These are phyloP conservation scores for Cheilosia soror DNA, from an alignment of 2,888 invertebrate genomes.

Conservation along the genomic window DNA sequence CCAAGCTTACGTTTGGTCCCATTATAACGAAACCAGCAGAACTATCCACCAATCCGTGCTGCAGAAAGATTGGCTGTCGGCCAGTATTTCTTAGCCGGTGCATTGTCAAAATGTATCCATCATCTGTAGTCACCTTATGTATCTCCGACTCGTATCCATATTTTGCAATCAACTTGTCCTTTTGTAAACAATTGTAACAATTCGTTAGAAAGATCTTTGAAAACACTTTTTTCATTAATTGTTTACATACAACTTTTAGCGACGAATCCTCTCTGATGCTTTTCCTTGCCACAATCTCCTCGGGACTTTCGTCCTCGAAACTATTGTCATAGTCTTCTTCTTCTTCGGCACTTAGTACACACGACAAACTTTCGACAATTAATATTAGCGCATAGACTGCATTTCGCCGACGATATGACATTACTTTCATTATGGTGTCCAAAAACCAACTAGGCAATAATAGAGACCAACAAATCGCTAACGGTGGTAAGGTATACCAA, in stretches of 20 bases:
- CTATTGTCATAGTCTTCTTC: constrained; percentile 81
- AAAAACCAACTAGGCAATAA: constrained; percentile 48
- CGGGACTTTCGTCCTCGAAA: constrained; percentile 80
- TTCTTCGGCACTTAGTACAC: constrained; percentile 58
- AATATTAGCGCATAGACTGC: constrained; percentile 60
- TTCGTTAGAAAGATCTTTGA: neutral
- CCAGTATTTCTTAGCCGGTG: constrained; percentile 88
- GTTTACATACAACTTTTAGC: constrained; percentile 80
- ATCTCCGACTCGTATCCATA: constrained; percentile 88
- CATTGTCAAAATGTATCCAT: constrained; percentile 91
- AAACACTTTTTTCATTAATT: neutral
- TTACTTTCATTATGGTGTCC: constrained; percentile 71
- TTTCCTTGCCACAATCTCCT: constrained; percentile 80
- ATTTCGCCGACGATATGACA: constrained; percentile 57
- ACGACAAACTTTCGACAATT: constrained; percentile 40
- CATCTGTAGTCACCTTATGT: constrained; percentile 88
- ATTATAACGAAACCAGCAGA: constrained; percentile 90
- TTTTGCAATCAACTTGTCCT: constrained; percentile 85
- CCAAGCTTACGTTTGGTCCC: constrained; percentile 86
- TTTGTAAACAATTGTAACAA: constrained; percentile 1
- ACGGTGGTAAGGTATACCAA: neutral
- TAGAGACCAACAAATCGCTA: constrained; percentile 40
- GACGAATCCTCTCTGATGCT: constrained; percentile 81
- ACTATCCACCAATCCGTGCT: constrained; percentile 90
- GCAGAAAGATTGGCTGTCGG: constrained; percentile 86